Evolutionary conservation across 2,888 invertebrate genomes (phyloP), one percentile per base, ranked within the genome.

Genomic region (Drosophila mayaguana): DNA sequence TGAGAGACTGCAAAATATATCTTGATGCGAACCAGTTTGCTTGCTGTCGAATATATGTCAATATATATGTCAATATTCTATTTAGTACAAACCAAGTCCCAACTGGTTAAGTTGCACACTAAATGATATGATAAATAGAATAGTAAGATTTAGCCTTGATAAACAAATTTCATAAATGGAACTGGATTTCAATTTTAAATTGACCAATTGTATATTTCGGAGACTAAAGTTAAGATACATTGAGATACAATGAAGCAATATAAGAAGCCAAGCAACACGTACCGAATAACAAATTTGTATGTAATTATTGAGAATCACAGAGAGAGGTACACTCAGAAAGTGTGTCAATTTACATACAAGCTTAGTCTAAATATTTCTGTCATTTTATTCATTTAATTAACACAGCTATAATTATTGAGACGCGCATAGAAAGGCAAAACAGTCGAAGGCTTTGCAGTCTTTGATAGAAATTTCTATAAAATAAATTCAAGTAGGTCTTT

Each of bases 111-210:
- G 48, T 28, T 48, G 48, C 48, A 28, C 6, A 48, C 48, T 28
- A 48, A 48, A n/a, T 48, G 6, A 11, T 6, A 11, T 46, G n/a
- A 46, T 46, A 25, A 16, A 28, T 28, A n/a, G 6, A 28, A 48
- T 48, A n/a, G 3, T n/a, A 28, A n/a, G 48, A n/a, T 16, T 25
- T 50, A 50, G 3, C 48, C 48, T 50, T 50, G 48, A 3, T 0
- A 12, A 32, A 3, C 5, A 12, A 50, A 50, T 32, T 32, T 18
- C 12, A 32, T 6, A n/a, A 12, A 12, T 32, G 11, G 48, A 48
- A 48, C 48, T 48, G 48, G 48, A 28, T n/a, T 48, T 48, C 48
- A 16, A 46, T 8, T 46, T 16, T 3, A 16, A 25, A 46, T 45
- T 22, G 8, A 20, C 7, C 6, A 20, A 45, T 7, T 45, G 14